Base-by-base conservation (phyloP, 2,113 vertebrate species). In the Plectropomus leopardus region DNA sequence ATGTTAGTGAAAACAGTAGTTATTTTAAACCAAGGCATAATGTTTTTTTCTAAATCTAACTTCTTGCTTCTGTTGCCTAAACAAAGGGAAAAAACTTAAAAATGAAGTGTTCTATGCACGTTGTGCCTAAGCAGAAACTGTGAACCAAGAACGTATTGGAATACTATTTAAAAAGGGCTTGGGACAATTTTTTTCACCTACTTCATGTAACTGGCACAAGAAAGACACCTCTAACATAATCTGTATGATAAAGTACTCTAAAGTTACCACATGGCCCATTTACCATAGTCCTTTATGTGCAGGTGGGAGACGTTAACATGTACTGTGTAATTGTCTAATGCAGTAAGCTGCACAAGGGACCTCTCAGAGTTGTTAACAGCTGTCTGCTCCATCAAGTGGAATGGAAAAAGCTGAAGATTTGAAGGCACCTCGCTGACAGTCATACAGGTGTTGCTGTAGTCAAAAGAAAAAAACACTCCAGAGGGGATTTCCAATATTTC, bases 361-460 rank as follows among this genome's bases (percentile, higher is more conserved):
- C 55, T 40, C 54, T 76, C 68, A 11, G 50, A 71, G 59, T 1
- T 15, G 50, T 83, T 78, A 87, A 68, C 81, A 84, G 76, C 68
- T 47, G 72, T 67, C 65, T 34, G 85, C 44, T 79, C 63, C 72
- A 71, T 81, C 57, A 55, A 77, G 79, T 53, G 55, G 76, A 85
- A 80, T 45, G 78, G 72, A 68, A 50, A 74, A 44, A 0, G 2
- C 53, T 60, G 57, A 78, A 24, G 69, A 80, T 76, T 72, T 21
- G 65, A 83, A 72, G 45, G 32, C 47, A 47, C 47, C 60, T 19
- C 13, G 4, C 65, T 64, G 70, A 79, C 76, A 70, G 64, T 45
- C 67, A 47, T 28, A 45, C 88, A 88, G 73, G 69, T 88, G 72
- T 32, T 80, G 34, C 75, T 83, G 80, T 57, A 74, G 70, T 61